Evolutionary conservation across 1,140 invertebrate genomes (phyloP).

Genomic region (Drosophila nasuta): DNA sequence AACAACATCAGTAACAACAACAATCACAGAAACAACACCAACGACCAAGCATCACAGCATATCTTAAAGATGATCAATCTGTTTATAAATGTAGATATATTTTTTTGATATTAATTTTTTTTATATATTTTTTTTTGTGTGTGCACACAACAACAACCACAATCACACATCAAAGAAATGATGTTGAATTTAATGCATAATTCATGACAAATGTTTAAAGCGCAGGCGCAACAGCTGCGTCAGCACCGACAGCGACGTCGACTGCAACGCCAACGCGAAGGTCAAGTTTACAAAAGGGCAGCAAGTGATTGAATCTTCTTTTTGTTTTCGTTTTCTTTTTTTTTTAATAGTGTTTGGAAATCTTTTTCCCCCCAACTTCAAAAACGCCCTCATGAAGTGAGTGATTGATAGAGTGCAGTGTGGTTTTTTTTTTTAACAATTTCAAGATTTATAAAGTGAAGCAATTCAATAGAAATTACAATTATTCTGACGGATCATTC

Average conservation of each 20-base stretch:
- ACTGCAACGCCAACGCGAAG: slow-evolving; percentile 25
- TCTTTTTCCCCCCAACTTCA: not conserved
- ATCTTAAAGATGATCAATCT: slow-evolving; percentile 21
- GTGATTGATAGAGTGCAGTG: slow-evolving; percentile 7
- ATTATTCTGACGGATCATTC: too few species aligned
- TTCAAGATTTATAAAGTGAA: not conserved
- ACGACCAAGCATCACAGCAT: not conserved
- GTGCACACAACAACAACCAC: slow-evolving; percentile 17
- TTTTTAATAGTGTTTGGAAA: slow-evolving; percentile 18
- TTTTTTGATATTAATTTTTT: slow-evolving; percentile 17
- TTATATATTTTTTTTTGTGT: slow-evolving; percentile 28
- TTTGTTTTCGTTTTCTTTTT: slow-evolving; percentile 17
- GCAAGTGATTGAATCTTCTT: slow-evolving; percentile 16
- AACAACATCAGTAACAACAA: slow-evolving; percentile 41
- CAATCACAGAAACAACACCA: slow-evolving; percentile 5
- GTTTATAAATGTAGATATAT: not conserved
- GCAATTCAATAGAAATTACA: too few species aligned
- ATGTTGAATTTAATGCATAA: slow-evolving; percentile 46
- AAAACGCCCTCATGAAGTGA: not conserved
- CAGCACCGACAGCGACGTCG: not conserved
- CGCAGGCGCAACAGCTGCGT: slow-evolving; percentile 10
- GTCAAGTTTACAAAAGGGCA: slow-evolving; percentile 46
- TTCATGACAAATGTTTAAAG: slow-evolving; percentile 40
- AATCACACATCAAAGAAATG: slow-evolving; percentile 35
- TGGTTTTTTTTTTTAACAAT: not conserved